Conservation (phyloP, 2,888 invertebrate species). For the Trachelus tabidus region DNA sequence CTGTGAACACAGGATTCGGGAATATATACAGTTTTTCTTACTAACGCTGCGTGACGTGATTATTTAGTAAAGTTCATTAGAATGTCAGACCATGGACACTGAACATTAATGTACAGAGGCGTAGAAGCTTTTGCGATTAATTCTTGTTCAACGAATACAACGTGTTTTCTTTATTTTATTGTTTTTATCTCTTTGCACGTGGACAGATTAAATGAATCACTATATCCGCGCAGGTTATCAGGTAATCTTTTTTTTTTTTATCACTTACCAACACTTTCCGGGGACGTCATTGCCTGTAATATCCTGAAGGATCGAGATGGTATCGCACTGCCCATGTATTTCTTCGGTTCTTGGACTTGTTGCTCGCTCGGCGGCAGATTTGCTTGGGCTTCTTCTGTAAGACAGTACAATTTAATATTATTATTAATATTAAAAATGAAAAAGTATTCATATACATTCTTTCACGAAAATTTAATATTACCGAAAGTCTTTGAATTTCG, state of each 20-base stretch:
- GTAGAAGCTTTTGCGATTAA: constrained; percentile 45
- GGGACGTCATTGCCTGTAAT: constrained; percentile 82
- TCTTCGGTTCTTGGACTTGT: constrained; percentile 75
- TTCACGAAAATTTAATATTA: constrained; percentile 24
- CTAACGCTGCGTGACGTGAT: constrained; percentile 32
- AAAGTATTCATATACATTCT: not conserved
- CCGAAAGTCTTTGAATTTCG: constrained; percentile 59
- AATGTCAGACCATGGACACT: constrained; percentile 40
- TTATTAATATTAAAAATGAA: not conserved
- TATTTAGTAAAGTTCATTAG: constrained; percentile 29
- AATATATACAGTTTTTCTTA: constrained; percentile 30
- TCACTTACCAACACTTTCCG: constrained; percentile 74
- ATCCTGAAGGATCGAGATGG: constrained; percentile 85
- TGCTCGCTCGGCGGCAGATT: constrained; percentile 76
- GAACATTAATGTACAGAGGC: constrained; percentile 45
- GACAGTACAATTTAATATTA: not conserved
- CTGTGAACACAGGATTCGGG: constrained; percentile 62
- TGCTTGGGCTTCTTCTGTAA: constrained; percentile 42
- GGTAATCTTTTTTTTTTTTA: not conserved
- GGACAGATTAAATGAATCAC: not conserved
- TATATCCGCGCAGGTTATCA: not conserved
- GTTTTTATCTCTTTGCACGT: not conserved
- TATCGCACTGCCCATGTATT: constrained; percentile 82
- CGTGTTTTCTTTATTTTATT: constrained; percentile 15
- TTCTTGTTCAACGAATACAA: constrained; percentile 35